phyloP scores from a whole-genome alignment of 2,113 vertebrate genomes.

The Tragelaphus imberbis region DNA sequence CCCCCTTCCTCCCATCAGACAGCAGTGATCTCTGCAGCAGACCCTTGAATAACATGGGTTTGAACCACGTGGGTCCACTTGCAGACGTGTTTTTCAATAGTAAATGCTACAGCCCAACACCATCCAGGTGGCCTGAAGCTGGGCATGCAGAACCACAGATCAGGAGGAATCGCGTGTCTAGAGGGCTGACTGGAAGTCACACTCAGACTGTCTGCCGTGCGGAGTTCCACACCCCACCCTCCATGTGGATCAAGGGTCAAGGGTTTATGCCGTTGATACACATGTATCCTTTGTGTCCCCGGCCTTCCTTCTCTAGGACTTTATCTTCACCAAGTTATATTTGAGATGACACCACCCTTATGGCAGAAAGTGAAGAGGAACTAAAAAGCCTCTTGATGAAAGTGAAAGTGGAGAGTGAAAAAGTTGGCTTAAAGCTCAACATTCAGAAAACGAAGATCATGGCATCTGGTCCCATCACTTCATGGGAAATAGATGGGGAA shows the following conservation, averaged over 20 bases:
- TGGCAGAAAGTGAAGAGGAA: too few species aligned
- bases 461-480: too few species aligned
- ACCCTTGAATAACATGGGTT: neutral
- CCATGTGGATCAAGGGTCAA: neutral
- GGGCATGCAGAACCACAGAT: neutral
- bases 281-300: neutral
- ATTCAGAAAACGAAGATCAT: too few species aligned
- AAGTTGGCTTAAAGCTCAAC: too few species aligned
- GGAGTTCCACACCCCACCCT: neutral
- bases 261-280: too few species aligned
- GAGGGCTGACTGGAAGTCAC: neutral
- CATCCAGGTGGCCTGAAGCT: neutral
- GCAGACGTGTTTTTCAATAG: neutral
- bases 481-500: too few species aligned
- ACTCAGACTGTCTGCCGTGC: neutral
- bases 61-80: rapidly evolving
- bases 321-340: neutral
- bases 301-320: neutral
- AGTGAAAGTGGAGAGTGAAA: too few species aligned
- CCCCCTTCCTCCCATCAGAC: rapidly evolving
- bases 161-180: rapidly evolving
- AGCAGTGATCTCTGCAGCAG: neutral
- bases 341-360: neutral
- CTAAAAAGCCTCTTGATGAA: too few species aligned
- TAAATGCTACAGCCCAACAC: neutral